Base-by-base conservation (phyloP, 2,888 invertebrate genomes). In the Acanthoscelides obtectus region DNA sequence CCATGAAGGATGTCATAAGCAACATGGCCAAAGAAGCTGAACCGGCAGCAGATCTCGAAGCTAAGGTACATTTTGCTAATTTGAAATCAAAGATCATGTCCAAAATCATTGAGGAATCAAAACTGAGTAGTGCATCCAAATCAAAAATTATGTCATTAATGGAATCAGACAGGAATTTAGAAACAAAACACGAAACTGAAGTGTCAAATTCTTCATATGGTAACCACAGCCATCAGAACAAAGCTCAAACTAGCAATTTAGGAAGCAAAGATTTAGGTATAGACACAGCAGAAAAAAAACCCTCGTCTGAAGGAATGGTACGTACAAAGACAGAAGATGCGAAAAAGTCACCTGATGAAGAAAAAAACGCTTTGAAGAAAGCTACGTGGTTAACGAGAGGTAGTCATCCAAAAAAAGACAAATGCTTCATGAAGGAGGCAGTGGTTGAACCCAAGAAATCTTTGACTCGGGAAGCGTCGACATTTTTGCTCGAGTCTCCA, bases 21-120 rank as follows among this genome's bases (percentile, higher is more conserved):
- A 67, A 67, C 17, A 67, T 22, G 67, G 20, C 67, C 2, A 0
- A 22, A 22, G 22, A 20, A 67, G 19, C 21, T 67, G 67, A n/a
- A 67, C 17, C 22, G 19, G 20, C 20, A 20, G 1, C n/a, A 19
- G 22, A n/a, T 3, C 67, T 67, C 3, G 22, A 22, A 22, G 20
- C 2, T 22, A 20, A 25, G 25, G 21, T 22, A 68, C 22, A 17
- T 6, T 68, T 68, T 25, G 68, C 68, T 17, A 69, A 64, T 12
- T 64, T 84, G 67, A 83, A 83, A 73, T 79, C 79, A 22, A 81
- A 81, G 69, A 76, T 84, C 70, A 82, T 82, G 81, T 80, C 80
- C 19, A 83, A 83, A 77, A 75, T 83, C n/a, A 73, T 74, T 4
- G 76, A 77, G 19, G 78, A 79, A 67, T 73, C 72, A 17, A 75